A percentile compares a stretch with the other conserved stretches of the same genome.
These are phyloP conservation scores for Formicarius rufipectus DNA, from an alignment of 2,113 vertebrate species.

Conservation along the genomic window DNA sequence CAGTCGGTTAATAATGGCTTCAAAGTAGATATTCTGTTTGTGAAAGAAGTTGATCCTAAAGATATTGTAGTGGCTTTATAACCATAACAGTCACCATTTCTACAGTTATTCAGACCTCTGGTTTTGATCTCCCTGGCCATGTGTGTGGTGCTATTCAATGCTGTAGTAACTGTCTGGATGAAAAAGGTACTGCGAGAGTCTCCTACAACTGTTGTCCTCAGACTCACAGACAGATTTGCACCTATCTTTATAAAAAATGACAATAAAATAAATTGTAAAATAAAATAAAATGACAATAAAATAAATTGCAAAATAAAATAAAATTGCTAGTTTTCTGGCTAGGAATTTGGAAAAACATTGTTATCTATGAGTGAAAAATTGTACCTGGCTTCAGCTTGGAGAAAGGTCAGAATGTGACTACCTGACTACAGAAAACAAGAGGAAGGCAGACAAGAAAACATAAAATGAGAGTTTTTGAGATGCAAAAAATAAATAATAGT, in stretches of 20 bases:
- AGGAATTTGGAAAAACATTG: not conserved
- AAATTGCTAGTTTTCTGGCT: not conserved
- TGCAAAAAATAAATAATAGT: not conserved
- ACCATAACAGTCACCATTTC: not conserved
- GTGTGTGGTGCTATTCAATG: not conserved
- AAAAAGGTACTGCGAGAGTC: not conserved
- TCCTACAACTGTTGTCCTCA: not conserved
- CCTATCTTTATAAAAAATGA: no score
- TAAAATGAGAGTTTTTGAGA: not conserved
- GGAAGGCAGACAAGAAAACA: not conserved
- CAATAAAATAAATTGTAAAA: no score
- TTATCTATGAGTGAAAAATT: not conserved
- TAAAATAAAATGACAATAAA: no score
- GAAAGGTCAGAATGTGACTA: not conserved
- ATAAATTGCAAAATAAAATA: no score
- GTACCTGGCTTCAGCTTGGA: not conserved
- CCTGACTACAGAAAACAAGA: not conserved
- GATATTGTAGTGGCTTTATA: not conserved
- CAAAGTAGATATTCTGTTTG: not conserved
- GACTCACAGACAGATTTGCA: not conserved
- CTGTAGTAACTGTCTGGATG: not conserved
- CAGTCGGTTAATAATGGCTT: not conserved
- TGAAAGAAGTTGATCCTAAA: not conserved
- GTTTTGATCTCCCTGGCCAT: not conserved
- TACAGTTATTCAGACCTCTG: not conserved